Conservation (phyloP, 2,888 invertebrate species). For the Salticus scenicus region DNA sequence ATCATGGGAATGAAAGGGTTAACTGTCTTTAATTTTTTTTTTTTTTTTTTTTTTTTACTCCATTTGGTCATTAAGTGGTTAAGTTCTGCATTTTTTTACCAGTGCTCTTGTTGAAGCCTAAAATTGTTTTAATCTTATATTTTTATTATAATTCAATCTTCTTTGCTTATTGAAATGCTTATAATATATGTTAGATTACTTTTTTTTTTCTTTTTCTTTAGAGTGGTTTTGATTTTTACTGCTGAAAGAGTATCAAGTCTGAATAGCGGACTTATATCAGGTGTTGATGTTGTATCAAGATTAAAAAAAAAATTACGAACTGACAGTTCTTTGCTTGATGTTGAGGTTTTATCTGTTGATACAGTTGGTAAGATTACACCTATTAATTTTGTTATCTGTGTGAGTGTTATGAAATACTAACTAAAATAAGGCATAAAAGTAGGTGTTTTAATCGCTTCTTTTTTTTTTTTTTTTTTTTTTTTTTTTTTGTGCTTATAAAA, state of each 20-base stretch:
- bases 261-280: conserved; percentile 77
- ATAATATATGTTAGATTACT: no score
- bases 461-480: conserved; percentile 23
- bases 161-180: no score
- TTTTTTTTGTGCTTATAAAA: no score
- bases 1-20: no score
- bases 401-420: not conserved
- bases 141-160: no score
- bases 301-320: conserved; percentile 83
- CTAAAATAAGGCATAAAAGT: not conserved
- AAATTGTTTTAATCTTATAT: no score
- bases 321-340: conserved; percentile 83
- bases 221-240: conserved; percentile 73
- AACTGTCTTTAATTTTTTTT: no score
- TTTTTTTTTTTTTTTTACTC: no score
- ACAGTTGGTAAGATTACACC: conserved; percentile 80
- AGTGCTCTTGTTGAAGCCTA: no score
- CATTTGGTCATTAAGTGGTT: no score
- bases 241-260: conserved; percentile 73
- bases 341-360: conserved; percentile 86
- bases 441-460: conserved; percentile 43
- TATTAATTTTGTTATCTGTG: no score
- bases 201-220: conserved; percentile 33
- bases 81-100: no score
- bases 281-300: conserved; percentile 81